Evolutionary conservation across 1,140 invertebrate species (phyloP).

Genomic region (Drosophila sechellia): DNA sequence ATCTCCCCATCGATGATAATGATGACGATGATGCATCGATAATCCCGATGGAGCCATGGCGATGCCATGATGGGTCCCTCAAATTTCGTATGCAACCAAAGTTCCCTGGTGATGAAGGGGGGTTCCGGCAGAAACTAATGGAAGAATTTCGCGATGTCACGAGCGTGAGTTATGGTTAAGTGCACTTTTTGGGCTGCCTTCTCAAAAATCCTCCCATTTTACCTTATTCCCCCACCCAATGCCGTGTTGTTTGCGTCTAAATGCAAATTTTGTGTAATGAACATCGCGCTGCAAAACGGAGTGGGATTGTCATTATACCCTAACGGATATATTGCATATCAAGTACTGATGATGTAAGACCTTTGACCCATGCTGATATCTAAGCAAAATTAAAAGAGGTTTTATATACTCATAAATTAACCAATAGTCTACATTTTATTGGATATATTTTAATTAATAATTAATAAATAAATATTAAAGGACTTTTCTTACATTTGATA

Average conservation of each 20-base stretch:
- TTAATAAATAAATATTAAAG: no score
- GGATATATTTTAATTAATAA: no score
- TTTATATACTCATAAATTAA: no score
- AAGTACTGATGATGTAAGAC: no score
- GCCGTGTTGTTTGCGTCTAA: slow-evolving; percentile 60
- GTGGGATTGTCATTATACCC: slow-evolving; percentile 51
- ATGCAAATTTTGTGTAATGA: slow-evolving; percentile 83
- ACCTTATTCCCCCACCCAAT: neutral
- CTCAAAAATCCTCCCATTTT: neutral
- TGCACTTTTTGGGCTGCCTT: slow-evolving; percentile 67
- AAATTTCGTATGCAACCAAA: slow-evolving; percentile 68
- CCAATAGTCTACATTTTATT: no score
- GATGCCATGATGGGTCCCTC: slow-evolving; percentile 2
- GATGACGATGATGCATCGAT: slow-evolving; percentile 37
- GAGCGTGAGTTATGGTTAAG: slow-evolving; percentile 77
- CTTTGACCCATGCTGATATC: no score
- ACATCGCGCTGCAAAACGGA: slow-evolving; percentile 13
- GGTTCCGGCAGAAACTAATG: slow-evolving; percentile 60
- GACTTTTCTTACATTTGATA: no score
- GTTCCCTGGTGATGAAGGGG: slow-evolving; percentile 6
- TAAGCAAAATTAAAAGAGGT: no score
- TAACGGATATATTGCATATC: slow-evolving; percentile 2
- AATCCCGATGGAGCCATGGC: slow-evolving; percentile 40
- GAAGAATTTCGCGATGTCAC: slow-evolving; percentile 67
- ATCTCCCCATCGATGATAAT: slow-evolving; percentile 55